These are phyloP conservation scores for Stenchaetothrips biformis DNA, from an alignment of 2,888 invertebrate species.

Conservation along the genomic window DNA sequence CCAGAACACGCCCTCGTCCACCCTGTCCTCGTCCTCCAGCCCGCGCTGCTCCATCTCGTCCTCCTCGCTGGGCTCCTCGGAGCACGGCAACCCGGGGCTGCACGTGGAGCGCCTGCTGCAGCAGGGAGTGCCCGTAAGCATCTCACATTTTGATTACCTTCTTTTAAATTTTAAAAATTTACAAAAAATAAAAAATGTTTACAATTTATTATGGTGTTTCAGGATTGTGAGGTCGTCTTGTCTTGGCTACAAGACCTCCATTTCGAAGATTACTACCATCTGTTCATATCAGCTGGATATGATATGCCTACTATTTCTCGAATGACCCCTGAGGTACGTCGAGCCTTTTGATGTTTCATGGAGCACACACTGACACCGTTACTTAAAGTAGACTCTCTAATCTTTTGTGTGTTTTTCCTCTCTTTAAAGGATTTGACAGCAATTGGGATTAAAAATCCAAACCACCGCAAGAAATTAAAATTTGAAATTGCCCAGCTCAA, in stretches of 20 bases:
- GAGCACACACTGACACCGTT: background rate
- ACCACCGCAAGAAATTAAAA: slow-evolving; percentile 92
- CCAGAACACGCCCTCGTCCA: slow-evolving; percentile 43
- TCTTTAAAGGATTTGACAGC: slow-evolving; percentile 54
- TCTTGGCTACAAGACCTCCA: slow-evolving; percentile 91
- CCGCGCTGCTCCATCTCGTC: slow-evolving; percentile 72
- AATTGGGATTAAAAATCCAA: slow-evolving; percentile 88
- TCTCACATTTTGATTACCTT: background rate
- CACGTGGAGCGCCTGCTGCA: slow-evolving; percentile 69
- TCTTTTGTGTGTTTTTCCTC: slow-evolving; percentile 34
- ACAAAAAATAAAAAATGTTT: background rate
- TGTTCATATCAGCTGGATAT: slow-evolving; percentile 93
- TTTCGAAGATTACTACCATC: slow-evolving; percentile 89
- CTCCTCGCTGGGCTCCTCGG: slow-evolving; percentile 64
- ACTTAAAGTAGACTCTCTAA: background rate
- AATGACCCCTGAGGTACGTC: slow-evolving; percentile 88
- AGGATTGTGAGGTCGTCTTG: slow-evolving; percentile 91
- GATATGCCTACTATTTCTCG: slow-evolving; percentile 97
- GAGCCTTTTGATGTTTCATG: background rate
- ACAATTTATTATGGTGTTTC: slow-evolving; percentile 39
- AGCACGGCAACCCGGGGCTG: slow-evolving; percentile 53
- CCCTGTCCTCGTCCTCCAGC: slow-evolving; percentile 52
- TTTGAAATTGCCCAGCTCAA: slow-evolving; percentile 92
- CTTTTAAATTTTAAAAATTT: slow-evolving; percentile 28
- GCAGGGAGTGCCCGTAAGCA: slow-evolving; percentile 66